Percentiles rank a stretch among this genome's conserved stretches.
phyloP scores from a whole-genome alignment of 2,113 vertebrate genomes.

The Turnix velox region DNA sequence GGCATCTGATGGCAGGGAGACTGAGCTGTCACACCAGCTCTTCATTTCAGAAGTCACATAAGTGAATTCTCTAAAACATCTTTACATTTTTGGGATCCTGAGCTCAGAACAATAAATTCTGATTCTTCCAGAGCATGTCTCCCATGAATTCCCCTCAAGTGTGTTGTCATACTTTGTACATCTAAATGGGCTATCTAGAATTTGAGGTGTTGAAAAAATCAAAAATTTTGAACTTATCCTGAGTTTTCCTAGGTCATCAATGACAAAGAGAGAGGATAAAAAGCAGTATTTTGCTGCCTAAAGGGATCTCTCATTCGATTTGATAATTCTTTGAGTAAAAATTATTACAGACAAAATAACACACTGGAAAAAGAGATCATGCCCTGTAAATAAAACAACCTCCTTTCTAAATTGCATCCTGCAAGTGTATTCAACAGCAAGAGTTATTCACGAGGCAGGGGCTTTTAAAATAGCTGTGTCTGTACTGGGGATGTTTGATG shows the following conservation, averaged over 20 bases:
- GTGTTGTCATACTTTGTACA: not conserved
- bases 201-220: not conserved
- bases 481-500: not conserved
- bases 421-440: not conserved
- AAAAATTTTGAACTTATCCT: not conserved
- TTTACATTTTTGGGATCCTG: not conserved
- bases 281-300: not conserved
- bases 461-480: not conserved
- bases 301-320: not conserved
- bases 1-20: not conserved
- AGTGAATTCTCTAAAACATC: not conserved
- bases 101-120: not conserved
- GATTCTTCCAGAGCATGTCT: not conserved
- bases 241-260: not conserved
- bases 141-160: not conserved
- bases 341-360: not conserved
- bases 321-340: not conserved
- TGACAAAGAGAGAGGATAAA: not conserved
- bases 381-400: not conserved
- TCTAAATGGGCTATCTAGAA: not conserved
- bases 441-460: not conserved
- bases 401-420: not conserved
- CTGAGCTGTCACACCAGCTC: not conserved
- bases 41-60: not conserved
- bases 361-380: not conserved